These are phyloP conservation scores for Mycetomoellerius zeteki DNA, from an alignment of 1,140 invertebrate genomes.

Conservation along the genomic window DNA sequence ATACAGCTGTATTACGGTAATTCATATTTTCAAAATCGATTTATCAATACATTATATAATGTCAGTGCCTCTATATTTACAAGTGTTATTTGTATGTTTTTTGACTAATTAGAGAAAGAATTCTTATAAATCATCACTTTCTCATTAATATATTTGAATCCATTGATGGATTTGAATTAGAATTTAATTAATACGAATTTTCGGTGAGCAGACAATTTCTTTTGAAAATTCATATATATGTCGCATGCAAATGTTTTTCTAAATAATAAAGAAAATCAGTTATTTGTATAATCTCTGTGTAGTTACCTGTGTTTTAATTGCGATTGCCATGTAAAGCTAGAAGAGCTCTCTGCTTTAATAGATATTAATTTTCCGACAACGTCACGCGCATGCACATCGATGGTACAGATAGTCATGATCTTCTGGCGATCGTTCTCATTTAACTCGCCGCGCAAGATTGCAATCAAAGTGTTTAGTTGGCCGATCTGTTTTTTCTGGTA, in stretches of 20 bases:
- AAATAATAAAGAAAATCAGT: neutral
- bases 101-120: neutral
- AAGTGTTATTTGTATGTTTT: neutral
- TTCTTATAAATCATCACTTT: neutral
- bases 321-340: constrained; percentile 97
- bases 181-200: neutral
- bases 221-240: neutral
- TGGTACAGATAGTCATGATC: constrained; percentile 95
- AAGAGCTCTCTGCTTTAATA: constrained; percentile 88
- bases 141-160: neutral
- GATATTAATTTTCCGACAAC: constrained; percentile 92
- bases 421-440: constrained; percentile 93
- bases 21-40: constrained; percentile 13
- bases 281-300: neutral
- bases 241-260: neutral
- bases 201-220: neutral
- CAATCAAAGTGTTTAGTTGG: constrained; percentile 95
- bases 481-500: constrained; percentile 91
- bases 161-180: neutral
- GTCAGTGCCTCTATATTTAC: neutral
- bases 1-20: neutral
- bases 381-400: constrained; percentile 96
- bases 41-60: neutral
- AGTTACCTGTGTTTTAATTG: constrained; percentile 94
- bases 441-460: constrained; percentile 93